Evolutionary conservation across 1,140 invertebrate species (phyloP).

Genomic region (Tetragonula clypearis): DNA sequence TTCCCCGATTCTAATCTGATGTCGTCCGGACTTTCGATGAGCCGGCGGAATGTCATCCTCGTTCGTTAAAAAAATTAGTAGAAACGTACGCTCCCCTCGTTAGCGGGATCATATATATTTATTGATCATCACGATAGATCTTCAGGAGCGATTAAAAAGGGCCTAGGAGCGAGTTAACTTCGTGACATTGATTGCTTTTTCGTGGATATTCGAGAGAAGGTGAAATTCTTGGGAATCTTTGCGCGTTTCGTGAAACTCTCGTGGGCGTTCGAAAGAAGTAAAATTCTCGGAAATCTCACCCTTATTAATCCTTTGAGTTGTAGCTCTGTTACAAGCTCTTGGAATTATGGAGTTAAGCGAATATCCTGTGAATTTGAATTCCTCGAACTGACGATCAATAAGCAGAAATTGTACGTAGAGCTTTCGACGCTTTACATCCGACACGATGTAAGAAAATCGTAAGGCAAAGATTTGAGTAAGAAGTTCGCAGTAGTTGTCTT

Average conservation of each 20-base stretch:
- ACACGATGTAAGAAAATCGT: no score
- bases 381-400: no score
- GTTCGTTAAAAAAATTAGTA: slow-evolving; percentile 69
- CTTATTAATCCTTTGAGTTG: no score
- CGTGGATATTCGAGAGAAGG: slow-evolving; percentile 27
- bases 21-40: slow-evolving; percentile 67
- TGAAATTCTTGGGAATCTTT: background rate
- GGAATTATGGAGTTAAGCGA: no score
- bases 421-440: no score
- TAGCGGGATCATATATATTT: slow-evolving; percentile 43
- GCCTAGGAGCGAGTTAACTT: slow-evolving; percentile 31
- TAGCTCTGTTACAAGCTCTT: no score
- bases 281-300: no score
- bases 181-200: background rate
- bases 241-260: no score
- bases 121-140: slow-evolving; percentile 55
- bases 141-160: slow-evolving; percentile 21
- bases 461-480: no score
- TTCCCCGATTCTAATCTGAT: slow-evolving; percentile 80
- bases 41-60: slow-evolving; percentile 69
- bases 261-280: slow-evolving; percentile 23
- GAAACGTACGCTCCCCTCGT: slow-evolving; percentile 51
- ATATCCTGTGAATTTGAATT: no score
- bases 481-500: no score
- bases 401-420: no score